Percentiles rank a stretch among this genome's conserved stretches.
These are phyloP conservation scores for Muntiacus muntjak DNA, from an alignment of 2,113 vertebrate species.

Conservation along the genomic window DNA sequence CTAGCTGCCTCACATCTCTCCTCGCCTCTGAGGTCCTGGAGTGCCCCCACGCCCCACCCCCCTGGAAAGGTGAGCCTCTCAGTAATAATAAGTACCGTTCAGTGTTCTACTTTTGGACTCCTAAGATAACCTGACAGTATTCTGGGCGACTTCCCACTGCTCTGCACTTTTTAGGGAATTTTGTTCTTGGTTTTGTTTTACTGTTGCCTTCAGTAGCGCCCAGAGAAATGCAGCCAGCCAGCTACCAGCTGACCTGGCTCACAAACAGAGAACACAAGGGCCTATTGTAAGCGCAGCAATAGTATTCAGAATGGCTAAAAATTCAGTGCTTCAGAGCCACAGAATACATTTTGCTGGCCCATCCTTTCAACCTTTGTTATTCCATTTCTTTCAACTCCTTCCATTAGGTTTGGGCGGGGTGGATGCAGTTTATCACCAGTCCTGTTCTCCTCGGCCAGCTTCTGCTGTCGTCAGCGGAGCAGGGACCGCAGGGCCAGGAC, in stretches of 20 bases:
- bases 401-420: background rate
- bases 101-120: background rate
- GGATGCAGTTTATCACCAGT: background rate
- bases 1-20: background rate
- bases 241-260: slow-evolving; percentile 28
- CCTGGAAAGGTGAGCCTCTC: background rate
- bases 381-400: background rate
- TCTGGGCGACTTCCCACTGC: background rate
- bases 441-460: background rate
- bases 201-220: background rate
- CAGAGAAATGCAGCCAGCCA: slow-evolving; percentile 13
- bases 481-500: background rate
- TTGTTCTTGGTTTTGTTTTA: slow-evolving; percentile 33
- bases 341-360: background rate
- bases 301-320: background rate
- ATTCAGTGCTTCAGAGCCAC: background rate
- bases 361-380: background rate
- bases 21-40: background rate
- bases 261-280: slow-evolving; percentile 36
- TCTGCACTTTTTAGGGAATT: slow-evolving; percentile 35
- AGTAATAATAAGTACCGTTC: background rate
- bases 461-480: background rate
- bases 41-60: background rate
- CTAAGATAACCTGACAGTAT: background rate
- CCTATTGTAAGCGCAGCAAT: slow-evolving; percentile 6